Percentiles rank a stretch among this genome's conserved stretches.
phyloP scores from a whole-genome alignment of 1,140 invertebrate species.

The Eumaeus atala region DNA sequence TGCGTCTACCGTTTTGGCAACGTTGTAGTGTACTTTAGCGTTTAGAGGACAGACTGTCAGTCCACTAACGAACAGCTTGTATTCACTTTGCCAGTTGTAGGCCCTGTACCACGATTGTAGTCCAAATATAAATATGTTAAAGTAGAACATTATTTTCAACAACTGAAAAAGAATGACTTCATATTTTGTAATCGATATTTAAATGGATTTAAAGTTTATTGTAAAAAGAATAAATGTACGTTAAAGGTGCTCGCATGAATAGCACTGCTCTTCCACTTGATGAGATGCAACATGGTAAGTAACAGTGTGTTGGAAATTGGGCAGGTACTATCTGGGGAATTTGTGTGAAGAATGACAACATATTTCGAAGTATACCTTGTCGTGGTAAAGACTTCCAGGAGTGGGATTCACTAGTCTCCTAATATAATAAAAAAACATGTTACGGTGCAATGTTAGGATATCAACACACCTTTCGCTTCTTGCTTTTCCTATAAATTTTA shows the following conservation, averaged over 20 bases:
- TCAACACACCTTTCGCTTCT: neutral
- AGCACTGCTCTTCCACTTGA: no score
- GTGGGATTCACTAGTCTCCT: no score
- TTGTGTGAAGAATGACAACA: no score
- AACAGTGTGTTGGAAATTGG: no score
- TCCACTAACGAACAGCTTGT: slow-evolving; percentile 81
- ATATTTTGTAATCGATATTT: slow-evolving; percentile 12
- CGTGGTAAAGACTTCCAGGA: no score
- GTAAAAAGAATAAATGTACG: neutral
- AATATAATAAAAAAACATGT: no score
- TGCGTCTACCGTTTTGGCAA: slow-evolving; percentile 90
- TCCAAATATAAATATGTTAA: slow-evolving; percentile 75
- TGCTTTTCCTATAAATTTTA: slow-evolving; percentile 31
- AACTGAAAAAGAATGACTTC: slow-evolving; percentile 34
- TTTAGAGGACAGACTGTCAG: slow-evolving; percentile 87
- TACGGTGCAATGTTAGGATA: no score
- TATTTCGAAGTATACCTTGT: no score
- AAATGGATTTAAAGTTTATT: neutral
- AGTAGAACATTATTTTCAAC: slow-evolving; percentile 42
- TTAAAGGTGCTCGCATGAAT: no score
- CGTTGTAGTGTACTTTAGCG: slow-evolving; percentile 97
- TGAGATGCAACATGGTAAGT: no score
- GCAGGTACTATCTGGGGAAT: no score
- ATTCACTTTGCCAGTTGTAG: slow-evolving; percentile 86
- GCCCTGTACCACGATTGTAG: slow-evolving; percentile 81